A percentile compares a stretch with the other conserved stretches of the same genome.
Evolutionary conservation across 2,797 vertebrate species (phyloP).

Genomic region (Scyliorhinus canicula): DNA sequence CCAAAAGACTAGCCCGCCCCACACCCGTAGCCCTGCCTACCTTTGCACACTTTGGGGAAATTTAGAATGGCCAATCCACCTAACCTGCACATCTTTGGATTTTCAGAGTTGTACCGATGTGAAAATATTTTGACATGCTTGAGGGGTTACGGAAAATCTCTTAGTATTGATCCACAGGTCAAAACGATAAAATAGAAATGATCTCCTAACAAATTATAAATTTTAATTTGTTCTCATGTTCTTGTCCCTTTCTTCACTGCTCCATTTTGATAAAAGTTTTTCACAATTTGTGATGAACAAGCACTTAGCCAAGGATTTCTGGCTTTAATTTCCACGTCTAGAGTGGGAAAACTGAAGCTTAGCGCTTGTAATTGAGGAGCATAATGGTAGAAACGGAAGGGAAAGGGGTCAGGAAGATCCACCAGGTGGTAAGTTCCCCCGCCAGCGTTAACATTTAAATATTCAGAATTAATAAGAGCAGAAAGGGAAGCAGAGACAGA

Average conservation of each 20-base stretch:
- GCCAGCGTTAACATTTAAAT: background rate
- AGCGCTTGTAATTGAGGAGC: background rate
- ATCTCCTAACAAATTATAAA: background rate
- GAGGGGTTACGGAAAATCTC: background rate
- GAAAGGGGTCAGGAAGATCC: background rate
- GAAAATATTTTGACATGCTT: background rate
- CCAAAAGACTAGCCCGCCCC: too few relatives aligned
- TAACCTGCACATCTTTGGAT: too few relatives aligned
- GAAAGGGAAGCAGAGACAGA: background rate
- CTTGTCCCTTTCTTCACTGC: background rate
- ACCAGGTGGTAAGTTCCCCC: background rate
- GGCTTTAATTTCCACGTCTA: background rate
- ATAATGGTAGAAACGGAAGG: background rate
- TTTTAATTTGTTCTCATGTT: background rate
- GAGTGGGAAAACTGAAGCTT: too few relatives aligned
- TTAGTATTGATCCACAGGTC: background rate
- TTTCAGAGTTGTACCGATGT: background rate
- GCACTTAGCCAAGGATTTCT: background rate
- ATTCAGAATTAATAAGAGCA: background rate
- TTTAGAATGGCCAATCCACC: too few relatives aligned
- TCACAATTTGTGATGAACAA: background rate
- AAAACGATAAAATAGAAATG: background rate
- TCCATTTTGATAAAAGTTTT: background rate
- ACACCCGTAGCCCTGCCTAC: too few relatives aligned
- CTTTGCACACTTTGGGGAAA: too few relatives aligned